Conservation (phyloP, 2,113 vertebrate species). For the Poicephalus meyeri region DNA sequence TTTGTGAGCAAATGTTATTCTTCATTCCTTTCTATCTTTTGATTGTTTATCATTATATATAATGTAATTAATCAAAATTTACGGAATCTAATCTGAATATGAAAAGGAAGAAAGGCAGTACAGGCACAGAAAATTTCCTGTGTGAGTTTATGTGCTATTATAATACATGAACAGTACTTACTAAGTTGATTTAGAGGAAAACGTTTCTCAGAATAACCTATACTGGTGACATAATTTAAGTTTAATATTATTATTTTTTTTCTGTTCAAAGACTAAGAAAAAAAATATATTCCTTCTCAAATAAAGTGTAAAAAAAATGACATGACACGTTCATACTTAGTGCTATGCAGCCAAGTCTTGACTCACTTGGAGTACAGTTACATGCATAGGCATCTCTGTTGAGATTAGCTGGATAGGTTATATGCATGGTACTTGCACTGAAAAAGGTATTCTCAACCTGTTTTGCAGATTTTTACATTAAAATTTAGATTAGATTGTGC, state of each 20-base stretch:
- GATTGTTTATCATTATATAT: background rate
- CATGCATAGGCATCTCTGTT: background rate
- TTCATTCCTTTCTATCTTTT: background rate
- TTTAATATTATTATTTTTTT: background rate
- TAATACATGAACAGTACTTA: background rate
- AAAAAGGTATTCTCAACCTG: background rate
- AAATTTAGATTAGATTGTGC: background rate
- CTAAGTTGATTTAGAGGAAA: background rate
- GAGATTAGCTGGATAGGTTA: background rate
- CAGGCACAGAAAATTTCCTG: background rate
- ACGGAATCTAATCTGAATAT: background rate
- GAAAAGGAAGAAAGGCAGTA: background rate
- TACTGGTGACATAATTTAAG: background rate
- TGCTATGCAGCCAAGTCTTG: background rate
- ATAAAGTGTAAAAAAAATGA: background rate
- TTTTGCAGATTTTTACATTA: background rate
- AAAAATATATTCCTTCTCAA: background rate
- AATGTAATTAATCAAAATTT: background rate
- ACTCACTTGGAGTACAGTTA: background rate
- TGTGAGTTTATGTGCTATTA: background rate
- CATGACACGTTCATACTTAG: background rate
- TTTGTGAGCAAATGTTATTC: background rate
- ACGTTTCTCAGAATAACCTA: background rate
- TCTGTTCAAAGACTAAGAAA: background rate
- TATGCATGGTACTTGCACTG: fast-evolving